Percentiles rank a stretch among this genome's conserved stretches.
Evolutionary conservation across 2,113 vertebrate genomes (phyloP).

Genomic region (Rhizomys pruinosus): DNA sequence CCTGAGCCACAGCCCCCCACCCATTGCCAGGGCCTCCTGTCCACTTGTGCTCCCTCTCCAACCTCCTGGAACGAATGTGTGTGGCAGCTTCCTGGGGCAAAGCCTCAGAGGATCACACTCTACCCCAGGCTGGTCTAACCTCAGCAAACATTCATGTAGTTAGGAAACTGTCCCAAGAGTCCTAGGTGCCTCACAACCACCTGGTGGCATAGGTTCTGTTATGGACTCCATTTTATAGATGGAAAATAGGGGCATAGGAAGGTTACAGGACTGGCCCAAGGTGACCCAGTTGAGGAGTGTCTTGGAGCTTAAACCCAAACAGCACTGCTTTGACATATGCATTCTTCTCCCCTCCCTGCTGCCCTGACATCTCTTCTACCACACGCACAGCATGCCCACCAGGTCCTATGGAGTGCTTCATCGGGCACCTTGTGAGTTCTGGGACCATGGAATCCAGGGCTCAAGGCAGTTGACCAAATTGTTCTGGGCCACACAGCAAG

Average conservation of each 20-base stretch:
- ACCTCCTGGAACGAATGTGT: not conserved
- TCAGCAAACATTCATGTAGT: not conserved
- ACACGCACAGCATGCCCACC: not conserved
- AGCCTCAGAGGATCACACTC: not conserved
- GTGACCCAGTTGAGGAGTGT: not conserved
- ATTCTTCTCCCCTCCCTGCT: not conserved
- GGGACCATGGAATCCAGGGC: not conserved
- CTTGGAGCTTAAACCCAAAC: not conserved
- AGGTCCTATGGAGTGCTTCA: not conserved
- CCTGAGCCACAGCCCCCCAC: not conserved
- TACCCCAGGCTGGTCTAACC: not conserved
- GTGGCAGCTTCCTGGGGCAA: not conserved
- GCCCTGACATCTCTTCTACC: not conserved
- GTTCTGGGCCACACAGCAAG: not conserved
- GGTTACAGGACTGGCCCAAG: not conserved
- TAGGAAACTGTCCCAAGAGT: not conserved
- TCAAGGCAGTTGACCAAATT: not conserved
- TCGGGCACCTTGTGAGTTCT: not conserved
- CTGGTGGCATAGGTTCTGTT: not conserved
- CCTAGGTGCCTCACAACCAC: not conserved
- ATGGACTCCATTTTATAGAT: not conserved
- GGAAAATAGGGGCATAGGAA: not conserved
- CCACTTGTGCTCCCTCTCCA: not conserved
- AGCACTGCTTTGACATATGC: not conserved
- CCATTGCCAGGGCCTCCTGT: not conserved